Percentiles rank a stretch among this genome's conserved stretches.
These are phyloP conservation scores for Synanthedon andrenaeformis DNA, from an alignment of 2,888 invertebrate genomes.

Conservation along the genomic window DNA sequence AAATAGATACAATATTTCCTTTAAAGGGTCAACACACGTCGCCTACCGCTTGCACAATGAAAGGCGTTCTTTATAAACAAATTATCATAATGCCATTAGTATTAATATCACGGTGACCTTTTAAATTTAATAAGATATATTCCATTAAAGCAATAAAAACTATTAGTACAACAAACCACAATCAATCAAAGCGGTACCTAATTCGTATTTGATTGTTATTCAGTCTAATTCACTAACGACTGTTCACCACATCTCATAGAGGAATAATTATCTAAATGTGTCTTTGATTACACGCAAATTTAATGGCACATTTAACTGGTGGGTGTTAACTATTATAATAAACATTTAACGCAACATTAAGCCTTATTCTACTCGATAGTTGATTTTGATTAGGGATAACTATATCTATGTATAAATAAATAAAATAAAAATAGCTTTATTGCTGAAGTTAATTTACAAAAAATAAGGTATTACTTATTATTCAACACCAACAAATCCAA, in stretches of 20 bases:
- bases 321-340: too few species aligned
- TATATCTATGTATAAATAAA: too few species aligned
- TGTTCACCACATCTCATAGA: background rate
- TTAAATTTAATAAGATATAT: background rate
- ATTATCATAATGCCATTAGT: background rate
- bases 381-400: too few species aligned
- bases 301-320: background rate
- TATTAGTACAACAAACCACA: background rate
- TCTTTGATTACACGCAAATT: slow-evolving; percentile 19
- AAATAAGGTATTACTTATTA: too few species aligned
- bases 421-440: too few species aligned
- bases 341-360: too few species aligned
- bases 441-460: too few species aligned
- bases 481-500: too few species aligned
- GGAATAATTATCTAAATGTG: slow-evolving; percentile 19
- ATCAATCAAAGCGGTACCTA: background rate
- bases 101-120: background rate
- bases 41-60: background rate
- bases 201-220: background rate
- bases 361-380: too few species aligned
- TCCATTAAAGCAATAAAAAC: background rate
- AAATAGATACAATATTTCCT: background rate
- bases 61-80: background rate
- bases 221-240: background rate
- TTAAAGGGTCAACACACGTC: background rate